Evolutionary conservation across 2,113 vertebrate genomes (phyloP).

Genomic region (Phocoena sinus): DNA sequence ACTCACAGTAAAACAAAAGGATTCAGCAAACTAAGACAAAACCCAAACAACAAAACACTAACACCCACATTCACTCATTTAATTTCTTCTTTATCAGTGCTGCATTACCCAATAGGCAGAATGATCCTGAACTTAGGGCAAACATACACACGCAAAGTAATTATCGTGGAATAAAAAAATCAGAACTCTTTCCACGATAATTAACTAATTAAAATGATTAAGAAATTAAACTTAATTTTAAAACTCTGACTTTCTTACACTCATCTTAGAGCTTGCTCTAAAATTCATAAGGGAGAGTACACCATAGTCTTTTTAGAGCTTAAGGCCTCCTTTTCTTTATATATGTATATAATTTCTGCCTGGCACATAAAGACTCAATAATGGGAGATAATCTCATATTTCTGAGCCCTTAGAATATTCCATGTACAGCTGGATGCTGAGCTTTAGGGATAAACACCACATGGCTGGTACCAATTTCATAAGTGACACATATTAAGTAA

Average conservation of each 20-base stretch:
- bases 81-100: neutral
- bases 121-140: neutral
- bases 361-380: neutral
- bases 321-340: neutral
- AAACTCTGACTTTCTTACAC: neutral
- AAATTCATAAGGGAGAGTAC: neutral
- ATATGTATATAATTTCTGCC: neutral
- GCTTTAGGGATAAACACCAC: neutral
- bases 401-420: neutral
- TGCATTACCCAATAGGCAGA: neutral
- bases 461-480: neutral
- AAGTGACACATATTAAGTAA: neutral
- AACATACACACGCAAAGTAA: neutral
- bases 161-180: neutral
- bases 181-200: neutral
- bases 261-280: neutral
- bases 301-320: neutral
- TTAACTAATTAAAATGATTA: neutral
- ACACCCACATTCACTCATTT: neutral
- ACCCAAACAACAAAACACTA: neutral
- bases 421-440: neutral
- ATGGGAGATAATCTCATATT: neutral
- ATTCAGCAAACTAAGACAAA: neutral
- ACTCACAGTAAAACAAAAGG: neutral
- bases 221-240: neutral